Base-by-base conservation (phyloP, 2,113 vertebrate genomes). In the Pangasianodon gigas region DNA sequence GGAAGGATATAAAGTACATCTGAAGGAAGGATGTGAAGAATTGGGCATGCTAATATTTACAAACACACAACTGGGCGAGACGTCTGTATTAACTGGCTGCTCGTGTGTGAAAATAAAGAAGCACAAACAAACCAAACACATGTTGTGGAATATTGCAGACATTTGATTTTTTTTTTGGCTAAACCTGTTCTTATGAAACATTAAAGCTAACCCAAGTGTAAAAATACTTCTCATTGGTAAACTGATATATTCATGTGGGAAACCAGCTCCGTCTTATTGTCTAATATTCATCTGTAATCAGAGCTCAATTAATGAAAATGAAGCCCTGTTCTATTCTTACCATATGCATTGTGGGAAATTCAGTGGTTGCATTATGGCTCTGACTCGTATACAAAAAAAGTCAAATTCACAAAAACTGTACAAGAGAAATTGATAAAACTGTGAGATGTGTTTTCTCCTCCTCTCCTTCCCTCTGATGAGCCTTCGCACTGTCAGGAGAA, bases 401-500 rank as follows among this genome's bases (percentile, higher is more conserved):
- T 9, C 10, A 71, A 58, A 18, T 37, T 54, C 46, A 54, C 60
- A 86, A 48, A 74, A 56, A 75, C 83, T 89, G 44, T 85, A 89
- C 69, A 89, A 52, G 52, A 84, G 46, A 75, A 87, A 87, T 18
- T 29, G 11, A 48, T 18, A 26, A 29, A 62, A 41, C 2, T 10
- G 13, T 44, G 75, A 58, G 46, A 44, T 3, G 60, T 37, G 7
- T 16, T 21, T 37, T 6, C 24, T 52, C 19, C 18, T 41, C 29
- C 3, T 29, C 74, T 6, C 8, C 8, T 24, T 19, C 24, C 1
- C 14, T 46, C 19, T n/a, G 26, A 13, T 19, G 16, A 51, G 32
- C 5, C 1, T 6, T 29, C 0, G n/a, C 18, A 29, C 51, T 8
- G 18, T 18, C 60, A 44, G 51, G 32, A 44, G n/a, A 44, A 26